A percentile compares a stretch with the other conserved stretches of the same genome.
phyloP scores from a whole-genome alignment of 2,797 vertebrate species.

The Buceros bicornis region DNA sequence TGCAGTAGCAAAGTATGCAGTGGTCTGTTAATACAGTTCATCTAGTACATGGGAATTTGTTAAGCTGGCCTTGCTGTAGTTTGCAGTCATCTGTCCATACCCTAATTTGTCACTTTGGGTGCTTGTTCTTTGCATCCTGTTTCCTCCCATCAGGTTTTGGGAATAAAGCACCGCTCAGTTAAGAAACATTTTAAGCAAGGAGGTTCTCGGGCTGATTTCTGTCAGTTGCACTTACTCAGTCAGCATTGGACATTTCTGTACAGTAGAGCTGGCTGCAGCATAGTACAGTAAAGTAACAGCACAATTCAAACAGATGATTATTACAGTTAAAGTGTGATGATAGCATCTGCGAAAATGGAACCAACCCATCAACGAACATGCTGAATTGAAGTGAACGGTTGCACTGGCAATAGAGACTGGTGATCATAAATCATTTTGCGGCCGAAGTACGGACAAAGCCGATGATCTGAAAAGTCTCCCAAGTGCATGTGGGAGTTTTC shows the following conservation, averaged over 20 bases:
- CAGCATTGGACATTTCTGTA: neutral
- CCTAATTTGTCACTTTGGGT: neutral
- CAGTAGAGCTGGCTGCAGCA: neutral
- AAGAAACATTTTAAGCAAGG: neutral
- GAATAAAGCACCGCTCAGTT: neutral
- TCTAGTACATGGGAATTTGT: neutral
- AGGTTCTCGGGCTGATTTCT: neutral
- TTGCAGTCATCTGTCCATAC: neutral
- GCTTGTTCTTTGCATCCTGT: neutral
- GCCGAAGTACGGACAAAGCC: conserved; percentile 2
- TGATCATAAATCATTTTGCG: conserved; percentile 33
- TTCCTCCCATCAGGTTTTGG: neutral
- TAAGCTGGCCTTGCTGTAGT: neutral
- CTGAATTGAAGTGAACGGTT: conserved; percentile 49
- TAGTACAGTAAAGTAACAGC: neutral
- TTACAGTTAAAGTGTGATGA: conserved; percentile 28
- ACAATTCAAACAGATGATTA: neutral
- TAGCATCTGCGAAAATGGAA: conserved; percentile 49
- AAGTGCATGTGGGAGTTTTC: neutral
- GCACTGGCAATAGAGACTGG: neutral
- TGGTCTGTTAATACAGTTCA: neutral
- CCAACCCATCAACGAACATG: conserved; percentile 8
- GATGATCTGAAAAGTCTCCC: neutral
- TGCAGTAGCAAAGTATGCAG: neutral
- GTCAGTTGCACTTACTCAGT: neutral